Conservation (phyloP, 2,888 invertebrate species). For the Hetaerina titia region DNA sequence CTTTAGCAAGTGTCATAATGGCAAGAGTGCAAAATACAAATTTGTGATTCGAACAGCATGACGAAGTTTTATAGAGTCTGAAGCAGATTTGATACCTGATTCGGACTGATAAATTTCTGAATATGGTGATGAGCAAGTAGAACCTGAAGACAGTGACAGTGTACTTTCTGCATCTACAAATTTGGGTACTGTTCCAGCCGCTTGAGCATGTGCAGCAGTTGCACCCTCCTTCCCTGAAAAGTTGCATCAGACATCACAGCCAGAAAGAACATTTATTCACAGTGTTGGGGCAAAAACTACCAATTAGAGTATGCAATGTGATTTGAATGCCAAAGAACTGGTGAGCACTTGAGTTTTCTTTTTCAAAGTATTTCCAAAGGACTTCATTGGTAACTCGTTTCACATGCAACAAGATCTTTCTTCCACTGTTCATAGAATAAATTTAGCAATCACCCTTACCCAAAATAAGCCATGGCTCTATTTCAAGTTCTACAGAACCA, state of each 20-base stretch:
- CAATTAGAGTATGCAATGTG: neutral
- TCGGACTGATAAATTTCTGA: slow-evolving; percentile 32
- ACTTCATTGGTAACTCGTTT: neutral
- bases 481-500: no score
- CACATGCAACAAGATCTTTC: no score
- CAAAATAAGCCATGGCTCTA: no score
- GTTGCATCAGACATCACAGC: slow-evolving; percentile 33
- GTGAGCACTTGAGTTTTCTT: neutral
- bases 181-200: slow-evolving; percentile 11
- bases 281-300: neutral
- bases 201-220: slow-evolving; percentile 9
- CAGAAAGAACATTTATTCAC: neutral
- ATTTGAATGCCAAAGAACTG: neutral
- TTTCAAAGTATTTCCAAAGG: neutral
- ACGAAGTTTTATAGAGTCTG: slow-evolving; percentile 11
- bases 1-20: neutral
- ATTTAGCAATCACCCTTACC: no score
- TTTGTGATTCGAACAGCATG: slow-evolving; percentile 10
- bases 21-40: slow-evolving; percentile 26
- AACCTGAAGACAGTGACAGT: slow-evolving; percentile 39
- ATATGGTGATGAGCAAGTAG: slow-evolving; percentile 35
- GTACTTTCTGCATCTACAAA: slow-evolving; percentile 33
- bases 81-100: slow-evolving; percentile 35
- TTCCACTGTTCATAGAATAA: no score
- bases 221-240: slow-evolving; percentile 24